Conservation (phyloP, 2,113 vertebrate species). For the Phodopus roborovskii region DNA sequence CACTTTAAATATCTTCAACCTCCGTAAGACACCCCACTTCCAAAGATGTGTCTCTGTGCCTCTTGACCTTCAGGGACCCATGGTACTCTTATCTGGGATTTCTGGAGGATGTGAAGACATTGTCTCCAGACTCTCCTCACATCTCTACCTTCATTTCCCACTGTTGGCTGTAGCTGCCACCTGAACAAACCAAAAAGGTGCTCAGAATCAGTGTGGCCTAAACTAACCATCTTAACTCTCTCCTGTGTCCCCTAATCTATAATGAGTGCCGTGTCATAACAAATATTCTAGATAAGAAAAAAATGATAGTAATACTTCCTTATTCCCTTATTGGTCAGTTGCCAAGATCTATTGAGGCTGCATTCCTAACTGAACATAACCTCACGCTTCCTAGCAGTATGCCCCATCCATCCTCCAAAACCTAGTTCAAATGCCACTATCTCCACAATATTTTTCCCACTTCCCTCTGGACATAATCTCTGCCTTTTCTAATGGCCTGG, state of each 20-base stretch:
- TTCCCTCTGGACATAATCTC: not conserved
- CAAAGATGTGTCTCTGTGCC: not conserved
- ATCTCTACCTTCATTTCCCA: not conserved
- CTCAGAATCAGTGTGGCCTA: not conserved
- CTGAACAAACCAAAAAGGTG: not conserved
- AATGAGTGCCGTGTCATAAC: not conserved
- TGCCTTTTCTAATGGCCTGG: not conserved
- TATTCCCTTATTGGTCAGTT: not conserved
- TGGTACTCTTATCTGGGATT: not conserved
- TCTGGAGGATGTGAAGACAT: not conserved
- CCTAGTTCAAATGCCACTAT: not conserved
- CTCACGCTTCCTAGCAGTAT: not conserved
- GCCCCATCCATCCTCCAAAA: not conserved
- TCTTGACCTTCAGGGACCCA: not conserved
- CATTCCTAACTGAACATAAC: not conserved
- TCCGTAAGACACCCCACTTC: not conserved
- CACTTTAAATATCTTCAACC: not conserved
- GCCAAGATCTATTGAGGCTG: conserved; percentile 13
- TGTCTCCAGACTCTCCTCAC: not conserved
- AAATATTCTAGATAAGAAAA: not conserved
- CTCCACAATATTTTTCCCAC: not conserved
- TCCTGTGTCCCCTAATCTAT: not conserved
- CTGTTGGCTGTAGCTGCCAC: not conserved
- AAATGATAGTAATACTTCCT: not conserved
- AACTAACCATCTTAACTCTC: not conserved